Percentiles rank a stretch among this genome's conserved stretches.
Evolutionary conservation across 2,797 vertebrate species (phyloP).

Genomic region (Onychomys torridus): DNA sequence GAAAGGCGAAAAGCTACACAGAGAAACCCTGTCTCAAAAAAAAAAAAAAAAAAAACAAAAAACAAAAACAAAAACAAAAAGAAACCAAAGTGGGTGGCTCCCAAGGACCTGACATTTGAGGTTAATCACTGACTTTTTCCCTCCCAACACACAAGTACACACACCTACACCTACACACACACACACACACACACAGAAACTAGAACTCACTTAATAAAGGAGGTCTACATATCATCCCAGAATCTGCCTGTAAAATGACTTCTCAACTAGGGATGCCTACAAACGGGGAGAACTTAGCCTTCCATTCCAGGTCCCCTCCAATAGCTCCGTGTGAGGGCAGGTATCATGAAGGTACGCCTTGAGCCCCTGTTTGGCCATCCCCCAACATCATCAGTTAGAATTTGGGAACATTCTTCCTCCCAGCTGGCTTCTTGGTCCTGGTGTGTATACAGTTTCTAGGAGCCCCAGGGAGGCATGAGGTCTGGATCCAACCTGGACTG

Average conservation of each 20-base stretch:
- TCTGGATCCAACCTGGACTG: neutral
- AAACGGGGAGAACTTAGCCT: neutral
- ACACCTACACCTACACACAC: neutral
- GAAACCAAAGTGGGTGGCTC: neutral
- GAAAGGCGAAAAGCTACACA: too few relatives aligned
- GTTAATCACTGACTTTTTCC: neutral
- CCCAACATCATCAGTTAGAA: neutral
- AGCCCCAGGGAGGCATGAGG: neutral
- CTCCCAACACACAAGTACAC: neutral
- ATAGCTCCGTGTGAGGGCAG: rapidly evolving
- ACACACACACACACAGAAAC: neutral
- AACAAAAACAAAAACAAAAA: too few relatives aligned
- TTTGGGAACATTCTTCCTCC: neutral
- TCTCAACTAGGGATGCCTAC: neutral
- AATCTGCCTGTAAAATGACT: neutral
- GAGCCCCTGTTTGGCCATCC: neutral
- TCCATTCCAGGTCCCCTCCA: neutral
- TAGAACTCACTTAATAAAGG: neutral
- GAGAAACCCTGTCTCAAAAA: too few relatives aligned
- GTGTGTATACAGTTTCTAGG: rapidly evolving
- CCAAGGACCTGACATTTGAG: neutral
- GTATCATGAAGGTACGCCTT: rapidly evolving
- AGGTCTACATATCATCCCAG: neutral
- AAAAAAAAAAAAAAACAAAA: too few relatives aligned
- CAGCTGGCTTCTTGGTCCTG: neutral